phyloP scores from a whole-genome alignment of 2,113 vertebrate species.

The Gracilinanus agilis region DNA sequence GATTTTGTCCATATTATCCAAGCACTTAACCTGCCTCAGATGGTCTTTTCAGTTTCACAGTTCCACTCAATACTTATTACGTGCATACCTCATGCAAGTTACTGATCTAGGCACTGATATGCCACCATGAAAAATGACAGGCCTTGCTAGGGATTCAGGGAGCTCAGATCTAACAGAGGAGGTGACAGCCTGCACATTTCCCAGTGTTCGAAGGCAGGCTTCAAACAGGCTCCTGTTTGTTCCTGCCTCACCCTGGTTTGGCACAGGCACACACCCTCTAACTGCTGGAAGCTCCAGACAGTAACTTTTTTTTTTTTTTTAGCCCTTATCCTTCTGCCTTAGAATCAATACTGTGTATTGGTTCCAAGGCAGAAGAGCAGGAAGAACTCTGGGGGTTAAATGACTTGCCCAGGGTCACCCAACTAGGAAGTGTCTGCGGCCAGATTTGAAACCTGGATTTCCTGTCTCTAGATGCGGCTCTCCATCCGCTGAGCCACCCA shows the following conservation, averaged over 20 bases:
- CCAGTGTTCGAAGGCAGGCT: not conserved
- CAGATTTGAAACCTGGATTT: too few species aligned
- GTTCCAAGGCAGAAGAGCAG: too few species aligned
- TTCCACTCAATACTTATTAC: not conserved
- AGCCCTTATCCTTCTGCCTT: too few species aligned
- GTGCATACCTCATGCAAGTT: not conserved
- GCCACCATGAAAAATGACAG: not conserved
- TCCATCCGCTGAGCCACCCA: too few species aligned
- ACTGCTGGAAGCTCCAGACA: not conserved
- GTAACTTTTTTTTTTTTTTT: too few species aligned
- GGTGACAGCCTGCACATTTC: not conserved
- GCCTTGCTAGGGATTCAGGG: not conserved
- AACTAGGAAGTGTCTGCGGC: too few species aligned
- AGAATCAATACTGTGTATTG: too few species aligned
- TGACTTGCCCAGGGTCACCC: too few species aligned
- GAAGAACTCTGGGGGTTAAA: too few species aligned
- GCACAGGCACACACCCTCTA: not conserved
- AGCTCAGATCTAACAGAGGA: not conserved
- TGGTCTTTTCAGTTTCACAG: conserved; percentile 2
- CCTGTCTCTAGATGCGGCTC: too few species aligned
- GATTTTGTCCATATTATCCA: conserved; percentile 13
- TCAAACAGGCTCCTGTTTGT: not conserved
- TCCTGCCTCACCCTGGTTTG: not conserved
- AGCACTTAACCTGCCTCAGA: not conserved
- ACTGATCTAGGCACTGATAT: not conserved